Base-by-base conservation (phyloP, 2,113 vertebrate genomes). In the Porphyrio hochstetteri region DNA sequence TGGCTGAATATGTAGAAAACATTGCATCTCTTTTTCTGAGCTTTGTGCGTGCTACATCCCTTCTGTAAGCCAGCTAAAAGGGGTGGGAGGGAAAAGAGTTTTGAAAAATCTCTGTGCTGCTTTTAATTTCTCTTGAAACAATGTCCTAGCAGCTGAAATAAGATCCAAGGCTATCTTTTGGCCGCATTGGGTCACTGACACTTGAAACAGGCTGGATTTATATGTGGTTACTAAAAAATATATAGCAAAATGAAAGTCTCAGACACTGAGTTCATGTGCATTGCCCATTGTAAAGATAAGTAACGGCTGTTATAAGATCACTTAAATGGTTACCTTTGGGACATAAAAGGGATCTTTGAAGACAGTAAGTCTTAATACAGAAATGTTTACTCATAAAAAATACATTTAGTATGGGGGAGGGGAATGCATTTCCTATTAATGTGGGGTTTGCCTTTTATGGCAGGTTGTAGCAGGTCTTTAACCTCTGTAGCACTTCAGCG, bases 291-390 rank as follows among this genome's bases (percentile, higher is more conserved):
- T 98, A 98, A 98, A 98, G 96, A 98, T 98, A 98, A 98, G 96
- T 97, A 97, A 98, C 21, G 8, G 88, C 96, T 95, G 90, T 97
- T 97, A 96, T 97, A 96, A 97, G 97, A 97, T 95, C 96, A 85
- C 97, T 98, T 98, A 98, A 97, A 97, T 95, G 88, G 97, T 97
- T 98, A 97, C 96, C 98, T 98, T 98, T 97, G 97, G 97, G 98
- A 97, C 91, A 96, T 97, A 94, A 97, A 97, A 97, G 93, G 92
- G 95, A 97, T 96, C 95, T 98, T 95, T 96, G 97, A 97, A 96
- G 97, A 97, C 94, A 95, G 56, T 97, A 97, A 96, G 97, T 98
- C 97, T 98, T 97, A 97, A 98, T 98, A 81, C 72, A 95, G 98
- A 97, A 98, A 96, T 96, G 95, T 97, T 98, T 97, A 96, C 96